Evolutionary conservation across 2,888 invertebrate genomes (phyloP).

Genomic region (Nomada fabriciana): DNA sequence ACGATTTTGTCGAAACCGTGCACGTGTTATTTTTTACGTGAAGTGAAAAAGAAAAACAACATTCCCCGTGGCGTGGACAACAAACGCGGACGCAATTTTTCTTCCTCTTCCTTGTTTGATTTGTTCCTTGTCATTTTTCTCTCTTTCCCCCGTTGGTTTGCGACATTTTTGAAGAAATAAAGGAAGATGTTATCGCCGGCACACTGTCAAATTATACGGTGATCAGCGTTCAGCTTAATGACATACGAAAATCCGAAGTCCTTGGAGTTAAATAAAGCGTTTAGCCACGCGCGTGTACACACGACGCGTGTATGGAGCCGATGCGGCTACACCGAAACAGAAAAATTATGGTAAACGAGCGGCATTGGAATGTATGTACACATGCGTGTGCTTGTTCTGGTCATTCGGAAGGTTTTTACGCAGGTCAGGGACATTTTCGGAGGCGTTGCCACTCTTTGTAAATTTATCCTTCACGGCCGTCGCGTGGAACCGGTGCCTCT

Average conservation of each 20-base stretch:
- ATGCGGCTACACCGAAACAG: neutral
- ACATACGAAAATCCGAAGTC: constrained; percentile 31
- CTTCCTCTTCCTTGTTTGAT: neutral
- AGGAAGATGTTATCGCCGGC: neutral
- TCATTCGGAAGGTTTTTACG: constrained; percentile 58
- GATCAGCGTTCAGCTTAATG: neutral
- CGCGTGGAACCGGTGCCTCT: constrained; percentile 32
- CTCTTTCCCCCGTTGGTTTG: too few species aligned
- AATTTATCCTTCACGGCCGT: constrained; percentile 67
- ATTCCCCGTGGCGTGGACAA: too few species aligned
- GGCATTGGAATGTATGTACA: neutral
- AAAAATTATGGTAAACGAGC: constrained; percentile 15
- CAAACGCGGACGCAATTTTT: neutral
- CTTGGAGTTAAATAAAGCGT: constrained; percentile 42
- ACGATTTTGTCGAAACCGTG: too few species aligned
- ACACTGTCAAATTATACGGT: constrained; percentile 3
- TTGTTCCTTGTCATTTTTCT: neutral
- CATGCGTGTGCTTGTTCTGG: neutral
- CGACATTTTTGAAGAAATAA: neutral
- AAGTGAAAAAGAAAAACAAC: too few species aligned
- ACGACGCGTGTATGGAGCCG: neutral
- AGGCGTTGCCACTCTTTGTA: constrained; percentile 58
- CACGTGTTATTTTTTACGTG: too few species aligned
- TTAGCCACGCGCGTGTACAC: neutral
- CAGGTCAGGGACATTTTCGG: constrained; percentile 68